Evolutionary conservation across 2,113 vertebrate genomes (phyloP).

Genomic region (Microtus ochrogaster): DNA sequence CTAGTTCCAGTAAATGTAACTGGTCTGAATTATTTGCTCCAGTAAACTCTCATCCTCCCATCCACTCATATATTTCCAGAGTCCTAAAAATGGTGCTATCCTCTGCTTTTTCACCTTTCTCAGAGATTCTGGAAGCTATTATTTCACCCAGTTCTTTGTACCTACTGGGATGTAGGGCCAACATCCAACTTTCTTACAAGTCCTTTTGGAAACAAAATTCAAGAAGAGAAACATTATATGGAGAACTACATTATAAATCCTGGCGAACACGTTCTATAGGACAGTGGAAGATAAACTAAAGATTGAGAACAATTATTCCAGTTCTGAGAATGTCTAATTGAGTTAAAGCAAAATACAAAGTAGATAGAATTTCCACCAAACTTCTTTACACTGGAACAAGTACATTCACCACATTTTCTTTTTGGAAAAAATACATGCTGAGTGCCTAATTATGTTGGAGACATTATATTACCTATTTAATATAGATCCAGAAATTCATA

Average conservation of each 20-base stretch:
- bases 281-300: neutral
- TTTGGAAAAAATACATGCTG: neutral
- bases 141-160: neutral
- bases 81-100: too few species aligned
- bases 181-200: neutral
- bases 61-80: neutral
- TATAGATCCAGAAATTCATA: neutral
- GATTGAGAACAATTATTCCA: neutral
- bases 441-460: neutral
- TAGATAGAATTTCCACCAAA: neutral
- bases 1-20: neutral
- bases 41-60: neutral
- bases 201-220: too few species aligned
- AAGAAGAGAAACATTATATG: neutral
- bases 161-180: neutral
- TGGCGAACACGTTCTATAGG: neutral
- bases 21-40: neutral
- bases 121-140: neutral
- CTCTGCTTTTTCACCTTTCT: neutral
- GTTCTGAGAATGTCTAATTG: neutral
- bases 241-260: neutral
- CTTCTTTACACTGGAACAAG: neutral
- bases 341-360: neutral
- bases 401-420: neutral
- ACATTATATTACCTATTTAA: neutral